Percentiles rank a stretch among this genome's conserved stretches.
These are phyloP conservation scores for Druceiella hillmani DNA, from an alignment of 2,888 invertebrate species.

Conservation along the genomic window DNA sequence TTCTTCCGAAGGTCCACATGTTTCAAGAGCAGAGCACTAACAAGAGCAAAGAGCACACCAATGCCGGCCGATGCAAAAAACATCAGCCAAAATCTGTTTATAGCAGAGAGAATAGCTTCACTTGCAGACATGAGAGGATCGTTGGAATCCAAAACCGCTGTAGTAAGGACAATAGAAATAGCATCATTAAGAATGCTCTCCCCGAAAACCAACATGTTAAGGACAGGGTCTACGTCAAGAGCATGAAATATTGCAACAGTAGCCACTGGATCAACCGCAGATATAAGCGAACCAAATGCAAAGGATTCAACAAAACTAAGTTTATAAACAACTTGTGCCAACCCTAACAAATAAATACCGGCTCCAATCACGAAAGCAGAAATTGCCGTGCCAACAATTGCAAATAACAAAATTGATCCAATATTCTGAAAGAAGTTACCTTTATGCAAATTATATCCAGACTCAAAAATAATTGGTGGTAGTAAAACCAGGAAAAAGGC, in stretches of 20 bases:
- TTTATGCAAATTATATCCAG: conserved; percentile 97
- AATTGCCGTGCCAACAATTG: conserved; percentile 94
- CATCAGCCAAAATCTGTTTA: conserved; percentile 91
- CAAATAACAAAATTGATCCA: conserved; percentile 97
- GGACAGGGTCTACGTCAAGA: conserved; percentile 91
- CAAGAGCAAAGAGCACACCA: conserved; percentile 89
- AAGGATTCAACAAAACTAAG: conserved; percentile 95
- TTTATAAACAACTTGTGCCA: conserved; percentile 86
- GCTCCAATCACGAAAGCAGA: conserved; percentile 96
- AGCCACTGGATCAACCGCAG: conserved; percentile 98
- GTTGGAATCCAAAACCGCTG: conserved; percentile 70
- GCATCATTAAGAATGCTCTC: conserved; percentile 95
- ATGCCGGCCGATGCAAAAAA: conserved; percentile 98
- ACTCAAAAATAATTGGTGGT: conserved; percentile 99
- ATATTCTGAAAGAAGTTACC: conserved; percentile 96
- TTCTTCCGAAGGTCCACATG: conserved; percentile 95
- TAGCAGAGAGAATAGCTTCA: conserved; percentile 81
- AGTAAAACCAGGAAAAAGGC: conserved; percentile 94
- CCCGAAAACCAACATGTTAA: conserved; percentile 99
- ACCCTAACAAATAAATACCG: conserved; percentile 89
- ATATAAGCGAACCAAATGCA: conserved; percentile 97
- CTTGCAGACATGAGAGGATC: conserved; percentile 60
- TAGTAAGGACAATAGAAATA: conserved; percentile 95
- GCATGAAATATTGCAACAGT: conserved; percentile 99
- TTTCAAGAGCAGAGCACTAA: conserved; percentile 88